Evolutionary conservation across 2,888 invertebrate genomes (phyloP).

Genomic region (Hololepta plana): DNA sequence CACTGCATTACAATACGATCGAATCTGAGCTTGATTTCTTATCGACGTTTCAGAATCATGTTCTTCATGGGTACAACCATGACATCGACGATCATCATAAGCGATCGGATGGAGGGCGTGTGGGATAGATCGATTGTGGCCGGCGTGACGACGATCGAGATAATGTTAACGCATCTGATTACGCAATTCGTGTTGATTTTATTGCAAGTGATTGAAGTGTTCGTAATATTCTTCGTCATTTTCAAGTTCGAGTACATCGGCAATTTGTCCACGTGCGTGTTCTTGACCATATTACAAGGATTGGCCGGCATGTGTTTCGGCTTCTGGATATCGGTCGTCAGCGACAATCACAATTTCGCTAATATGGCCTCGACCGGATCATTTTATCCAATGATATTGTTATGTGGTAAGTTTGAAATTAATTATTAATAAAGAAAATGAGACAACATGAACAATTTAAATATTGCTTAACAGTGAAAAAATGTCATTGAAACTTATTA

Average conservation of each 20-base stretch:
- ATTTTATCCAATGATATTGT: slow-evolving; percentile 75
- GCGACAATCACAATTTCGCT: slow-evolving; percentile 59
- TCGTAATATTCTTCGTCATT: slow-evolving; percentile 40
- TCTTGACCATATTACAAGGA: slow-evolving; percentile 51
- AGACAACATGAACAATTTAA: neutral
- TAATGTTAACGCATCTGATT: slow-evolving; percentile 61
- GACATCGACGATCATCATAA: slow-evolving; percentile 65
- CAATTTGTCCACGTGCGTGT: slow-evolving; percentile 37
- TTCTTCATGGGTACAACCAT: slow-evolving; percentile 74
- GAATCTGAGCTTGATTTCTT: too few relatives aligned
- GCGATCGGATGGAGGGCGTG: slow-evolving; percentile 66
- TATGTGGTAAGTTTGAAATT: slow-evolving; percentile 49
- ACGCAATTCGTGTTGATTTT: slow-evolving; percentile 57
- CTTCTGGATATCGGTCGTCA: slow-evolving; percentile 64
- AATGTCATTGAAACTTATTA: too few relatives aligned
- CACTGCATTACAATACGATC: too few relatives aligned
- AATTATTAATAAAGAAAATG: slow-evolving; percentile 3
- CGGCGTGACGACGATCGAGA: slow-evolving; percentile 64
- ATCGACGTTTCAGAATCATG: slow-evolving; percentile 54
- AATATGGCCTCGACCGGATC: slow-evolving; percentile 76
- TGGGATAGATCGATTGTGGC: slow-evolving; percentile 78
- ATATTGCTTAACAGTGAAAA: slow-evolving; percentile 3
- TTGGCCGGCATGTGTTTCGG: slow-evolving; percentile 77
- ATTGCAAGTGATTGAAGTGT: slow-evolving; percentile 44
- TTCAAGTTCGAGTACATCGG: slow-evolving; percentile 46